Base-by-base conservation (phyloP, 2,797 vertebrate species). In the Nothura maculosa region DNA sequence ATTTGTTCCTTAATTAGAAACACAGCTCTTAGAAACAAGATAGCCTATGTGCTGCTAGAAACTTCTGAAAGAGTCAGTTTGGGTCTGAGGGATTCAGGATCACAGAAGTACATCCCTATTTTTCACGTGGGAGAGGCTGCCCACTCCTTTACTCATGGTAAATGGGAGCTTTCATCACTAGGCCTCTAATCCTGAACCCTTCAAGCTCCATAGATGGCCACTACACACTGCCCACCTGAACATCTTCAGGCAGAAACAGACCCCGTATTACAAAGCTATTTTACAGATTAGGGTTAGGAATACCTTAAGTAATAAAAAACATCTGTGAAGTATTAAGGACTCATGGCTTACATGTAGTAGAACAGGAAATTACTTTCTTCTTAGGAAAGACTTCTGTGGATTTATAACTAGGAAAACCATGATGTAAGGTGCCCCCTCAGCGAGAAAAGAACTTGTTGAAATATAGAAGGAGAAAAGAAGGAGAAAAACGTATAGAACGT, bases 341-440 rank as follows among this genome's bases (percentile, higher is more conserved):
- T 84, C 32, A 14, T 34, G 84, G 36, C 52, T 92, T 81, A 74
- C 25, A 66, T 25, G 1, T 0, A 90, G 25, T 72, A 58, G 77
- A 86, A 68, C 38, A 84, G 74, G 55, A 90, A 88, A 86, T 92
- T 62, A 50, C 25, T 77, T 93, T 82, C 24, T 84, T 84, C 57
- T 69, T 60, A 66, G 24, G 17, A 43, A 81, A 67, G 67, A 19
- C 12, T 76, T 21, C 36, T 20, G 32, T 77, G 27, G 7, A 55
- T n/a, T 48, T 88, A 50, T 0, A 75, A 0, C 16, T 38, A 38
- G 34, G 36, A 86, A 87, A 90, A 82, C 28, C 47, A 15, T 40
- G 30, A 47, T 42, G 24, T 55, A 66, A 62, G 25, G 19, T 93
- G n/a, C 18, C 38, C 5, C 0, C 27, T 68, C 52, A 42, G 34